Evolutionary conservation across 2,113 vertebrate species (phyloP).

Genomic region (Pteropus alecto): DNA sequence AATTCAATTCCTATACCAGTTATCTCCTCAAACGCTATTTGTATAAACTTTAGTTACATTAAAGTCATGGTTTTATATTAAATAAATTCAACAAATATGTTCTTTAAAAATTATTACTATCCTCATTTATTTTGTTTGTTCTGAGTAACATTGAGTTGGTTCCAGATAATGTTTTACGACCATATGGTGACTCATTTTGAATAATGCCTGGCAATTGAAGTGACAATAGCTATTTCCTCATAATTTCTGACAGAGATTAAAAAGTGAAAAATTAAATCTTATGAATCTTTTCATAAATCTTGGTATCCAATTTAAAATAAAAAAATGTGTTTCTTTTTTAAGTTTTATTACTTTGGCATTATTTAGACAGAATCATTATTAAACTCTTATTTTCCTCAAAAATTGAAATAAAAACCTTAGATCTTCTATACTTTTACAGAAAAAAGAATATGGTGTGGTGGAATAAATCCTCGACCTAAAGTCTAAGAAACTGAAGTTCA

Average conservation of each 20-base stretch:
- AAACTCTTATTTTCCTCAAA: neutral
- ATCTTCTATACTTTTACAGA: neutral
- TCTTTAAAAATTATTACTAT: neutral
- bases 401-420: neutral
- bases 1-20: neutral
- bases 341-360: neutral
- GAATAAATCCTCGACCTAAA: neutral
- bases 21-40: neutral
- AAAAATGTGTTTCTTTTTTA: neutral
- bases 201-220: conserved; percentile 6
- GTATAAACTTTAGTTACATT: neutral
- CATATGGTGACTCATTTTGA: conserved; percentile 29
- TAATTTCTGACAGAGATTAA: conserved; percentile 11
- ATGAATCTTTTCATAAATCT: neutral
- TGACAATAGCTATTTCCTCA: conserved; percentile 23
- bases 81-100: neutral
- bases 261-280: neutral
- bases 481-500: neutral
- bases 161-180: conserved; percentile 18
- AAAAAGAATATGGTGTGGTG: neutral
- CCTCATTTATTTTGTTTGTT: neutral
- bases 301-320: neutral
- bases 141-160: neutral
- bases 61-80: neutral
- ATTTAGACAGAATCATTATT: neutral